phyloP scores from a whole-genome alignment of 2,113 vertebrate species.

The Ibidorhyncha struthersii region DNA sequence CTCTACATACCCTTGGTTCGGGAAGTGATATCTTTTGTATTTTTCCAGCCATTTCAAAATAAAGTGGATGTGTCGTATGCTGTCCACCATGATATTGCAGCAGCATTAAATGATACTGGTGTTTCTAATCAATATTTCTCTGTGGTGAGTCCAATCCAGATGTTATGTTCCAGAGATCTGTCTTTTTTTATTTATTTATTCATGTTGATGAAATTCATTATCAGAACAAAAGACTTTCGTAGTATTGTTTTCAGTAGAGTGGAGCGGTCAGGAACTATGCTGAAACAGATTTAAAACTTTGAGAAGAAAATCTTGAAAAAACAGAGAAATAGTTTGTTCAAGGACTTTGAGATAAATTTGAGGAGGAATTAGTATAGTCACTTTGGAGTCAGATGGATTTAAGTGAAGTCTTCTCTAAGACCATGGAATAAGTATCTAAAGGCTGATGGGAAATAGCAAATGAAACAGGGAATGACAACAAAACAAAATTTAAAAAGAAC shows the following conservation, averaged over 20 bases:
- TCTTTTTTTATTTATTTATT: neutral
- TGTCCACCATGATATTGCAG: neutral
- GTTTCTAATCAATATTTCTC: neutral
- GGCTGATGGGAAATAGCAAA: neutral
- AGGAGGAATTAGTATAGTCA: neutral
- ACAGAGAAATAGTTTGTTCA: neutral
- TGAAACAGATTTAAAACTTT: neutral
- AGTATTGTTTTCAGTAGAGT: neutral
- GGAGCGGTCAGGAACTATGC: neutral
- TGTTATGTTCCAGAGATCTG: neutral
- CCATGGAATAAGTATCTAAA: neutral
- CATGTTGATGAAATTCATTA: neutral
- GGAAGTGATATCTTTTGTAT: fast-evolving
- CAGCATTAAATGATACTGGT: neutral
- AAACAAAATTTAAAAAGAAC: neutral
- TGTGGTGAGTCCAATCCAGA: neutral
- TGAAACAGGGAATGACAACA: neutral
- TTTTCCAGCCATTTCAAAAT: neutral
- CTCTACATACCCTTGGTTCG: neutral
- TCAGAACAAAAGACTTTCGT: neutral
- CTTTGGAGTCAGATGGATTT: neutral
- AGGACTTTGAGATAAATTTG: neutral
- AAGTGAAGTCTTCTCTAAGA: neutral
- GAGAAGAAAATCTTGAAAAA: neutral
- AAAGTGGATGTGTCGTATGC: fast-evolving